These are phyloP conservation scores for Geotrypetes seraphini DNA, from an alignment of 2,797 vertebrate species.

Conservation along the genomic window DNA sequence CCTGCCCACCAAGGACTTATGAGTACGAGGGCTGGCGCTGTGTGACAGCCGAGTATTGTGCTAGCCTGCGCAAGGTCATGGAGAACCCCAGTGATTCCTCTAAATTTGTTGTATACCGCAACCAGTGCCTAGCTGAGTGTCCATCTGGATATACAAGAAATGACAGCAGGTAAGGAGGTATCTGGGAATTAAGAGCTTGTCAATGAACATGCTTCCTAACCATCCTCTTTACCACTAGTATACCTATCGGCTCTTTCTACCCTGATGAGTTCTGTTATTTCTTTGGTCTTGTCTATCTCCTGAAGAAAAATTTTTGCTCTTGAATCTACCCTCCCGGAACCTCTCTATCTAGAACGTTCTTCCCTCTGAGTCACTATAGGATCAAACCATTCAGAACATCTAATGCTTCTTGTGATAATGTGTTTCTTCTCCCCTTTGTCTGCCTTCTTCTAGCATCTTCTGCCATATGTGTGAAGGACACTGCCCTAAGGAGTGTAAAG, in stretches of 20 bases:
- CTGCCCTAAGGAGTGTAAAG: constrained; percentile 63
- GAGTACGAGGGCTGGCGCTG: constrained; percentile 63
- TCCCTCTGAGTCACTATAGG: too few relatives aligned
- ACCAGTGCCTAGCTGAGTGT: constrained; percentile 54
- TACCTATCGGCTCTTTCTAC: too few relatives aligned
- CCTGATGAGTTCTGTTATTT: too few relatives aligned
- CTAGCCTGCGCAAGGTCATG: constrained; percentile 49
- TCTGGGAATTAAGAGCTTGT: too few relatives aligned
- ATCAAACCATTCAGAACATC: too few relatives aligned
- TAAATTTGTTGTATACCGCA: constrained; percentile 52
- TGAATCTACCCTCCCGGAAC: accelerated
- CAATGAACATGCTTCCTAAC: too few relatives aligned
- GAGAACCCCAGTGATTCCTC: constrained; percentile 38
- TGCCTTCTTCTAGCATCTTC: constrained; percentile 38
- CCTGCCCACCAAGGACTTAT: constrained; percentile 54
- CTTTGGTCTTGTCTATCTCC: too few relatives aligned
- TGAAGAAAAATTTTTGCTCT: not conserved
- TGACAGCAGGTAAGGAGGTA: constrained; percentile 54
- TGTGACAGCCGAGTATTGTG: constrained; percentile 47
- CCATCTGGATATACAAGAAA: constrained; percentile 55
- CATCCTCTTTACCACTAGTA: too few relatives aligned
- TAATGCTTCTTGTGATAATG: too few relatives aligned
- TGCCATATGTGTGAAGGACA: constrained; percentile 61
- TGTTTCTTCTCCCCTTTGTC: not conserved
- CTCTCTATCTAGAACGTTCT: accelerated